Evolutionary conservation across 2,113 vertebrate genomes (phyloP), one percentile per base, ranked within the genome.

Genomic region (Clarias batrachus): DNA sequence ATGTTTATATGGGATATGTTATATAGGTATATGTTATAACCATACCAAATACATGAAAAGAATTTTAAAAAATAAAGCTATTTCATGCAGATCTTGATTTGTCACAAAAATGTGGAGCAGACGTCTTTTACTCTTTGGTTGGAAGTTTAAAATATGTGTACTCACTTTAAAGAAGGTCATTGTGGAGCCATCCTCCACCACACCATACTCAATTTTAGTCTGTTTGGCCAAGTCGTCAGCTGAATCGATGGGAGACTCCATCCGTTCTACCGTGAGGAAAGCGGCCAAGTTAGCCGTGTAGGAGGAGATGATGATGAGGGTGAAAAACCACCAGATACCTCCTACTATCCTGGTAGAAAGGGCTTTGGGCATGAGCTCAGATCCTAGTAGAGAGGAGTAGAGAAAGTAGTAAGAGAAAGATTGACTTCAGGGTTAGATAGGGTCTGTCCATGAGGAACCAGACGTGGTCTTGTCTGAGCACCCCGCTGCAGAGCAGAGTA

Each of bases 301-400:
- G 91, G 98, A 99, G 88, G 98, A 99, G 96, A 99, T 99, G 96
- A 99, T 99, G 96, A 99, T 99, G 94, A 99, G 97, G 85, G 98
- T 99, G 94, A 99, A 99, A 96, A 99, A 99, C 98, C 98, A 99
- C 98, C 98, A 99, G 95, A 99, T 99, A 93, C 98, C 98, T 94
- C 98, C 98, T 92, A 99, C 98, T 95, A 99, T 99, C 95, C 98
- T 97, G 95, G 98, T 99, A 93, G 98, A 99, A 90, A 99, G 97
- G 90, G 98, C 98, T 97, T 98, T 99, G 89, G 98, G 98, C 98
- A 99, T 99, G 93, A 99, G 98, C 94, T 99, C 98, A 96, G 98
- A 99, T 96, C 98, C 98, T 99, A 94, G 94, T 88, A 90, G 90
- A 97, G 95, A 97, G 94, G 94, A 96, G 95, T 93, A 96, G 94